Base-by-base conservation (phyloP, 2,797 vertebrate species). In the Phataginus tricuspis region DNA sequence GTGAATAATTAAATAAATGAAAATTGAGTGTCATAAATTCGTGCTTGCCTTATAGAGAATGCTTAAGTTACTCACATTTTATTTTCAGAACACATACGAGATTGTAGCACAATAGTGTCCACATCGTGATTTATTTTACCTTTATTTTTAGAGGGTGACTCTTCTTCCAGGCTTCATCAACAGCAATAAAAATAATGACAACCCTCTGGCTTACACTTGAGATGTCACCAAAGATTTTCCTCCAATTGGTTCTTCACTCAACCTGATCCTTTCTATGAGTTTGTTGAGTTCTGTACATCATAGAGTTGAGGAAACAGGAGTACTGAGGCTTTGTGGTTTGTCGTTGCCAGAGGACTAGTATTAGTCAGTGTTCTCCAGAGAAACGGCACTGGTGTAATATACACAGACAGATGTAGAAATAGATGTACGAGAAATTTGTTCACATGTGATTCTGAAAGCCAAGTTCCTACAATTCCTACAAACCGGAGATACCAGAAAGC, bases 91-190 rank as follows among this genome's bases (percentile, higher is more conserved):
- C 51, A 55, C 2, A 15, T 5, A 0, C 4, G 66, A 37, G 27
- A 84, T 91, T 69, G 34, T 31, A 19, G 10, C 1, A 11, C 11
- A 2, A 37, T 29, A 13, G 16, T 6, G 16, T 34, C 59, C 37
- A 39, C 13, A 23, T 21, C 7, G 0, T 3, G 0, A 5, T 8
- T 15, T 34, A 14, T 37, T 49, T 18, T 9, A 23, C 6, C 34
- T 86, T 94, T 92, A 34, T 64, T 84, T 79, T 4, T 6, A 0
- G 31, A 63, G 51, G 8, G 0, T 5, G 13, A 45, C n/a, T 11
- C 9, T 23, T 12, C 25, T 61, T 57, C 18, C 27, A 29, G 16
- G 45, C 45, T 7, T 13, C 15, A 21, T 2, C 34, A 49, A 68
- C 31, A 23, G 18, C 7, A 34, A 31, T 45, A 5, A 27, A 7